Percentiles rank a stretch among this genome's conserved stretches.
Evolutionary conservation across 2,113 vertebrate genomes (phyloP).

Genomic region (Ramphastos sulfuratus): DNA sequence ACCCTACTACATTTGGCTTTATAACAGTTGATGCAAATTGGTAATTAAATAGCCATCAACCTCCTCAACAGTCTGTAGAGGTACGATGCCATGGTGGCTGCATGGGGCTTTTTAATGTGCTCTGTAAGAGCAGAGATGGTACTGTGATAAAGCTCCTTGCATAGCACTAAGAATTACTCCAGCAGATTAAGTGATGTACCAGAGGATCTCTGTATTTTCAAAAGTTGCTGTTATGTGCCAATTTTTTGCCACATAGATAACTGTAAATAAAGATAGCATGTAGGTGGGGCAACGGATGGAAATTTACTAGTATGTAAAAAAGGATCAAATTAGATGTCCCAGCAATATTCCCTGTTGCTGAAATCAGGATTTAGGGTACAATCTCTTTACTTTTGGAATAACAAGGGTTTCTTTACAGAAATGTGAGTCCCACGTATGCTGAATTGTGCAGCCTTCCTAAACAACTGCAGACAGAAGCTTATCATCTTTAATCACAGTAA

Average conservation of each 20-base stretch:
- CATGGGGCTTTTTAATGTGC: rapidly evolving
- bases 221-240: too few species aligned
- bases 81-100: background rate
- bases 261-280: background rate
- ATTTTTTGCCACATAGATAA: background rate
- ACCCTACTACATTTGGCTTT: background rate
- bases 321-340: background rate
- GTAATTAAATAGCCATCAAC: background rate
- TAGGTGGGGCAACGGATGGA: background rate
- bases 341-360: background rate
- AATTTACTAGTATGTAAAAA: background rate
- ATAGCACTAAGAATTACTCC: background rate
- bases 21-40: background rate
- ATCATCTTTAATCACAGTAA: too few species aligned
- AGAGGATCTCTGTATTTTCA: too few species aligned
- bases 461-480: rapidly evolving
- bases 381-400: background rate
- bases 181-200: background rate
- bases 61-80: background rate
- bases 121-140: background rate
- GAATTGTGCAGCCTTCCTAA: rapidly evolving
- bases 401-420: background rate
- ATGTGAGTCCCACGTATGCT: background rate
- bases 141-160: too few species aligned
- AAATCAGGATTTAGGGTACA: background rate